These are phyloP conservation scores for Eospalax fontanierii DNA, from an alignment of 2,797 vertebrate genomes.

Conservation along the genomic window DNA sequence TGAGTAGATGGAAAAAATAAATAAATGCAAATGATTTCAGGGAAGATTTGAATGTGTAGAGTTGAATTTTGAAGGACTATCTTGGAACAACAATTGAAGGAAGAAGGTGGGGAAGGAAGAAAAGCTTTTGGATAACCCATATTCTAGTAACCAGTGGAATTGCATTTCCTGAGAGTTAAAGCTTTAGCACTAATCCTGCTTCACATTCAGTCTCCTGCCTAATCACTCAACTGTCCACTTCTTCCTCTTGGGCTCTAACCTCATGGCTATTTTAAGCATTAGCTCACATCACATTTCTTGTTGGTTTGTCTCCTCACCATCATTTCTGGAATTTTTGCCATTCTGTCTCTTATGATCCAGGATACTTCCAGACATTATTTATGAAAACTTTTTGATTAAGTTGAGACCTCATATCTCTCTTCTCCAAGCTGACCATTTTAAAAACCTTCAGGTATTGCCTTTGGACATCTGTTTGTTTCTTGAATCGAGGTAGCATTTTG, in stretches of 20 bases:
- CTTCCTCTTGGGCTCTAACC: background rate
- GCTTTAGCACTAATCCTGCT: background rate
- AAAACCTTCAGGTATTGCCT: background rate
- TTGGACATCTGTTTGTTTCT: conserved; percentile 1
- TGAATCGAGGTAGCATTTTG: background rate
- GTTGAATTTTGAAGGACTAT: background rate
- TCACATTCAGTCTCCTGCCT: background rate
- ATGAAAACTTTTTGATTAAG: background rate
- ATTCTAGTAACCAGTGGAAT: background rate
- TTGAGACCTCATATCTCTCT: background rate
- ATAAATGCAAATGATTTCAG: background rate
- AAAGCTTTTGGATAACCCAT: background rate
- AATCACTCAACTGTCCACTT: background rate
- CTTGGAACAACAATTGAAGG: background rate
- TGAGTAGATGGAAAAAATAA: background rate
- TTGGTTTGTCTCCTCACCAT: background rate
- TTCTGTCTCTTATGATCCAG: background rate
- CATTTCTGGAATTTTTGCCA: background rate
- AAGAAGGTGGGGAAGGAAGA: background rate
- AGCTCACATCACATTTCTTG: background rate
- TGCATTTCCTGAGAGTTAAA: conserved; percentile 1
- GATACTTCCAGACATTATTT: background rate
- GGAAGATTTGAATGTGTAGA: background rate
- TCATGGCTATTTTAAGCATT: background rate
- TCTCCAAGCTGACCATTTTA: background rate